Evolutionary conservation across 2,888 invertebrate species (phyloP).

Genomic region (Scrobipalpa costella): DNA sequence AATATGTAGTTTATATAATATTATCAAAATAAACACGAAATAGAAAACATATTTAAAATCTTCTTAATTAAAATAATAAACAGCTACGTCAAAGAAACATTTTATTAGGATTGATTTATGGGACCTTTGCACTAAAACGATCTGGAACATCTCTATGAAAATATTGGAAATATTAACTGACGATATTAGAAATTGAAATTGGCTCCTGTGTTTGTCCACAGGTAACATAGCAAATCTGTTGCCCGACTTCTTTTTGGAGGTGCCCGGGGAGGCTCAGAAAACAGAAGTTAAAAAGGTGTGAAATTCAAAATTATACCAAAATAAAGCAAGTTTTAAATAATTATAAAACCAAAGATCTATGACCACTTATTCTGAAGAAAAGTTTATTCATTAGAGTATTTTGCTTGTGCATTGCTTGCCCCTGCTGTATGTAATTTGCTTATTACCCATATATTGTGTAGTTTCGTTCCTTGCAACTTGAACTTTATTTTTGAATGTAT

Average conservation of each 20-base stretch:
- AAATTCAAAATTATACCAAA: conserved; percentile 34
- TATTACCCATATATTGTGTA: neutral
- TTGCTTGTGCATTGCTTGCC: no score
- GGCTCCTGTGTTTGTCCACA: conserved; percentile 67
- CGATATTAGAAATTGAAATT: conserved; percentile 34
- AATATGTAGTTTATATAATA: no score
- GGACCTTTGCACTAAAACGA: no score
- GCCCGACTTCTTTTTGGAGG: conserved; percentile 93
- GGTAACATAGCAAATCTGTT: conserved; percentile 84
- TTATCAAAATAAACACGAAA: no score
- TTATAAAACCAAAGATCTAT: no score
- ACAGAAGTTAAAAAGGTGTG: conserved; percentile 62
- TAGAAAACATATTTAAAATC: no score
- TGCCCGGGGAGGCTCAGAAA: conserved; percentile 47
- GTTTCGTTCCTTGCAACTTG: neutral
- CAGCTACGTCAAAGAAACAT: no score
- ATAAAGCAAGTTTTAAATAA: no score
- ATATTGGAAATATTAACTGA: neutral
- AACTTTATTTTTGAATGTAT: no score
- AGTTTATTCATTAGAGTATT: no score
- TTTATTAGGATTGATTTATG: no score
- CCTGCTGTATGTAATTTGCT: conserved; percentile 22
- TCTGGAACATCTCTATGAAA: neutral
- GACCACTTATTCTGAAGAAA: conserved; percentile 53
- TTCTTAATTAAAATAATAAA: no score